Evolutionary conservation across 2,113 vertebrate genomes (phyloP), one percentile per base, ranked within the genome.

Genomic region (Silurus glanis): DNA sequence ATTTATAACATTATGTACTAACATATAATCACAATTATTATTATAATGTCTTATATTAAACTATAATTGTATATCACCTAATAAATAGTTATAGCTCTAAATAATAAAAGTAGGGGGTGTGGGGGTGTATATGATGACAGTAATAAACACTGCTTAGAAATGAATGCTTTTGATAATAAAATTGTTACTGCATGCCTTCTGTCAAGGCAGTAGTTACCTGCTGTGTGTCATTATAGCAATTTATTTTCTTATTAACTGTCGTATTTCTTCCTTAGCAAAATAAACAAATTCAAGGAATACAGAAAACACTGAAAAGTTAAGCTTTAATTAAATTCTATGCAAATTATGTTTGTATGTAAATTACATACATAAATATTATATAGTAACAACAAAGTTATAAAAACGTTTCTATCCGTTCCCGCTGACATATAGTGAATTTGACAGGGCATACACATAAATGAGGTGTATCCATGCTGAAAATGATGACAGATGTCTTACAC

Each of bases 401-500:
- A 16, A 19, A 17, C 12, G 69, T 62, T 51, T 64, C 21, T 21
- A 76, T 71, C 51, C 6, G 2, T 75, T 62, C 58, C 58, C 21
- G 66, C 6, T 64, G 58, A 82, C 58, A 56, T 13, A 23, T 12
- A 85, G 12, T 0, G 28, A 64, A 56, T 64, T 16, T 83, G 45
- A 78, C 58, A 64, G 59, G 55, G 19, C 51, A 47, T 78, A 3
- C 64, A 66, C 72, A 83, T 58, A 56, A 87, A 66, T 76, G 55
- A 75, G 51, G 86, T 23, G 53, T 66, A 83, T n/a, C 80, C 72
- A 74, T 88, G 80, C 72, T 13, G 82, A 84, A 89, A 86, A 83
- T 56, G 53, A 86, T 84, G 86, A 84, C 87, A 88, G 79, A 89
- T 83, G 87, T 86, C 85, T 91, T 84, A 85, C 85, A 91, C 91